Evolutionary conservation across 2,888 invertebrate species (phyloP).

Genomic region (Lepidocyrtinus sp.): DNA sequence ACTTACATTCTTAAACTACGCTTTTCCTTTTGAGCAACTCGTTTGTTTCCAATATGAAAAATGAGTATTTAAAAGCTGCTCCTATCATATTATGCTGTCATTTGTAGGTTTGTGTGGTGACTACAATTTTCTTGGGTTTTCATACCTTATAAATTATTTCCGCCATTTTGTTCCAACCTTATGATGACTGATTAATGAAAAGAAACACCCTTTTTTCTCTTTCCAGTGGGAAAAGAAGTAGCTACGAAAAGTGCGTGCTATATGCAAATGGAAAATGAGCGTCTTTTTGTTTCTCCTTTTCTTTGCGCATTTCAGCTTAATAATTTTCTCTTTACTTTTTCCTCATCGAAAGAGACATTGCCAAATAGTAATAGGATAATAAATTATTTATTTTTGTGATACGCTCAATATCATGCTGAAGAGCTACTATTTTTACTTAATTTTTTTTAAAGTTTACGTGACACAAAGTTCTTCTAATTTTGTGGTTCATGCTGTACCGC

Average conservation of each 20-base stretch:
- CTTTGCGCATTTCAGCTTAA: constrained; percentile 3
- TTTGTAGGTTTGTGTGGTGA: constrained; percentile 44
- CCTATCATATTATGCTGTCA: constrained; percentile 35
- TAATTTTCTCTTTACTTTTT: not conserved
- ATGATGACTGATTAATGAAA: constrained; percentile 60
- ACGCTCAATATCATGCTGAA: too few relatives aligned
- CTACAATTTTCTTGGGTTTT: constrained; percentile 34
- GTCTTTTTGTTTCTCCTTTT: not conserved
- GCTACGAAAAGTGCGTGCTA: constrained; percentile 4
- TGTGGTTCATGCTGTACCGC: not conserved
- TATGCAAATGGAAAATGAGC: not conserved
- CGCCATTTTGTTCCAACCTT: constrained; percentile 42
- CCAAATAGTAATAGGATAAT: too few relatives aligned
- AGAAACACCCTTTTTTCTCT: constrained; percentile 47
- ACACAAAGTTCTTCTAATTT: not conserved
- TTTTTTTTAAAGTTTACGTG: too few relatives aligned
- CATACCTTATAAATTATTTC: not conserved
- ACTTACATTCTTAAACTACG: not conserved
- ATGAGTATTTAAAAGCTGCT: constrained; percentile 22
- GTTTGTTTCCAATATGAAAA: constrained; percentile 34
- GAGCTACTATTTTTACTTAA: too few relatives aligned
- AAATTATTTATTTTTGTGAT: not conserved
- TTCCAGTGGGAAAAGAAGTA: not conserved
- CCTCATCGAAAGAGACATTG: not conserved
- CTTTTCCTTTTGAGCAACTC: too few relatives aligned